These are phyloP conservation scores for Argyra leucocephala DNA, from an alignment of 2,888 invertebrate species.

Conservation along the genomic window DNA sequence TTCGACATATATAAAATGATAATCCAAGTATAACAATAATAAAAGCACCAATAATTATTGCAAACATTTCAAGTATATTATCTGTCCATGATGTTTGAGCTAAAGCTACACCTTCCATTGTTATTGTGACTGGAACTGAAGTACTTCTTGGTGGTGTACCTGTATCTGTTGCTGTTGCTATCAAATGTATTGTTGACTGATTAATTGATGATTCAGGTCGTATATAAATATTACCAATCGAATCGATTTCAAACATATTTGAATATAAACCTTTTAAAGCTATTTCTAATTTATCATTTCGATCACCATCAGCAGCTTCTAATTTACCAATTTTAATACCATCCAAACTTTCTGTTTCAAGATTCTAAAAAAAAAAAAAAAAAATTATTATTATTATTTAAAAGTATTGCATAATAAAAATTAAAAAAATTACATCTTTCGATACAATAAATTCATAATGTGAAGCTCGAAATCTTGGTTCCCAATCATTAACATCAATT, in stretches of 20 bases:
- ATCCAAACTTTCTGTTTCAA: constrained; percentile 34
- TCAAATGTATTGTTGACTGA: constrained; percentile 58
- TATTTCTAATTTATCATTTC: constrained; percentile 63
- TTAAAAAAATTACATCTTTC: constrained; percentile 34
- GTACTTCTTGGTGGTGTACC: constrained; percentile 72
- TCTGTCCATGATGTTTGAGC: constrained; percentile 45
- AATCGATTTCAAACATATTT: constrained; percentile 41
- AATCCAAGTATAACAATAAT: constrained; percentile 65
- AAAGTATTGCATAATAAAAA: constrained; percentile 8
- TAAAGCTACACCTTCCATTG: constrained; percentile 46
- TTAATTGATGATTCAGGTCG: constrained; percentile 45
- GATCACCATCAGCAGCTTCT: constrained; percentile 81
- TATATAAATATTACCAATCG: constrained; percentile 52
- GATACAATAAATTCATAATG: constrained; percentile 68
- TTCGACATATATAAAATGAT: constrained; percentile 67
- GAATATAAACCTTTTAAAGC: constrained; percentile 62
- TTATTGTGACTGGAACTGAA: constrained; percentile 58
- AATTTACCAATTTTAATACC: constrained; percentile 53
- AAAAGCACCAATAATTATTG: constrained; percentile 61
- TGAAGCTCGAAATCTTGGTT: constrained; percentile 77
- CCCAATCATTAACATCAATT: constrained; percentile 85
- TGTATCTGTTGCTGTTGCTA: constrained; percentile 75
- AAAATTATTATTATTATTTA: not conserved
- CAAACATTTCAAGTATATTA: constrained; percentile 51
- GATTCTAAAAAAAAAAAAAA: constrained; percentile 28